A percentile compares a stretch with the other conserved stretches of the same genome.
These are phyloP conservation scores for Enhydra lutris DNA, from an alignment of 2,113 vertebrate species.

Conservation along the genomic window DNA sequence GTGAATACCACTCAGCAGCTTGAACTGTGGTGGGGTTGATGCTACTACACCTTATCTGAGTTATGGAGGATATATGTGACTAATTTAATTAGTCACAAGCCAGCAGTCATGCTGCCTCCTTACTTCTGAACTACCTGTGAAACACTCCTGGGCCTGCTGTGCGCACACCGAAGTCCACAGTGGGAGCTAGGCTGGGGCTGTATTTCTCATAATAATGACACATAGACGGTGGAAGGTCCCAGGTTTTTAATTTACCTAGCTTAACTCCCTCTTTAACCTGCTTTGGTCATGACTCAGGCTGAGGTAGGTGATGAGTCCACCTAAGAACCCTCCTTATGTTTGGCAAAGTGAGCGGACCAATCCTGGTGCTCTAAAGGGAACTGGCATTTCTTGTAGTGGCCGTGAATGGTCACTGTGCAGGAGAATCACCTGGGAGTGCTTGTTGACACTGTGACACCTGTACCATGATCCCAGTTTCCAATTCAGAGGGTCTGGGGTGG, in stretches of 20 bases:
- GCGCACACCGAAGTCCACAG: background rate
- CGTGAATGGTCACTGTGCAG: background rate
- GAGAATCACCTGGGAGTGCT: background rate
- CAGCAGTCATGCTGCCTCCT: background rate
- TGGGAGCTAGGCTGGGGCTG: rapidly evolving
- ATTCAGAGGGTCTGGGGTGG: background rate
- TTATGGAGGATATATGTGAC: background rate
- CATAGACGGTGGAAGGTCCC: background rate
- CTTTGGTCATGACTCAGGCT: background rate
- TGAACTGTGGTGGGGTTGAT: rapidly evolving
- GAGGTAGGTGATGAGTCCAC: rapidly evolving
- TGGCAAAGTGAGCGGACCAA: background rate
- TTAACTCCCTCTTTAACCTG: background rate
- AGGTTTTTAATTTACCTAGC: too few relatives aligned
- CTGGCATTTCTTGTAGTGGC: background rate
- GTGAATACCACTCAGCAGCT: too few relatives aligned
- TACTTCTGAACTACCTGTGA: background rate
- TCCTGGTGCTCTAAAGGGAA: background rate
- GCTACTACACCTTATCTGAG: background rate
- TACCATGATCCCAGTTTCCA: background rate
- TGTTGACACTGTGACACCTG: background rate
- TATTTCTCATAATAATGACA: background rate
- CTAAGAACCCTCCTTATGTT: background rate
- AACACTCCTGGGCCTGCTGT: background rate
- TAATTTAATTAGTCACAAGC: too few relatives aligned